Evolutionary conservation across 2,113 vertebrate species (phyloP), one percentile per base, ranked within the genome.

Genomic region (Deroptyus accipitrinus): DNA sequence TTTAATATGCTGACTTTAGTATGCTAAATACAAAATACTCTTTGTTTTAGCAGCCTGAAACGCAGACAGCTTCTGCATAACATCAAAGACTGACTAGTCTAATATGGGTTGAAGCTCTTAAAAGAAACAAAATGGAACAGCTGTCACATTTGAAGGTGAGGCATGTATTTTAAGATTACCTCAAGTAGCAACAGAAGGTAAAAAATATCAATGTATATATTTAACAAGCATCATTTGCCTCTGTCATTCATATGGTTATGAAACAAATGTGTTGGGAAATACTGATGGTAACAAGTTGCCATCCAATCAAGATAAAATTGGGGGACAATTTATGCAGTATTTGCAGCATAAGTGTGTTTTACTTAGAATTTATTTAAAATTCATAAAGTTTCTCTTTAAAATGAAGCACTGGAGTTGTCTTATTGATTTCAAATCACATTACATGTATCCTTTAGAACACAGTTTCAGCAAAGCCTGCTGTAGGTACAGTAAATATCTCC

Each of bases 1-100:
- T 95, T 96, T 96, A 97, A 96, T 92, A 83, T 31, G 93, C 66
- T 92, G 66, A 86, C 70, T 97, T 95, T 86, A 96, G 92, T 95
- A 81, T 83, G 90, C 85, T 91, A 96, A 92, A 82, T 92, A 95
- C 30, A 88, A 90, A 91, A 94, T 86, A 76, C 28, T 72, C 94
- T 96, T 94, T 96, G 77, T 95, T 97, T 96, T 52, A 93, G 72
- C 88, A 88, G 59, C 37, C 84, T 86, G 82, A 64, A 95, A 88
- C 54, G 33, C 67, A 94, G 92, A 88, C 81, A 92, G 73, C 87
- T 95, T 78, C 86, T 86, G 61, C 33, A 25, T 28, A 90, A 55
- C 68, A 86, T 77, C 86, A 68, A 75, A 92, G 66, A 94, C 86
- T 79, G 81, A 72, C 69, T 85, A 74, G 94, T 90, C 63, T 94